Evolutionary conservation across 2,797 vertebrate genomes (phyloP).

Genomic region (Chloroceryle inda): DNA sequence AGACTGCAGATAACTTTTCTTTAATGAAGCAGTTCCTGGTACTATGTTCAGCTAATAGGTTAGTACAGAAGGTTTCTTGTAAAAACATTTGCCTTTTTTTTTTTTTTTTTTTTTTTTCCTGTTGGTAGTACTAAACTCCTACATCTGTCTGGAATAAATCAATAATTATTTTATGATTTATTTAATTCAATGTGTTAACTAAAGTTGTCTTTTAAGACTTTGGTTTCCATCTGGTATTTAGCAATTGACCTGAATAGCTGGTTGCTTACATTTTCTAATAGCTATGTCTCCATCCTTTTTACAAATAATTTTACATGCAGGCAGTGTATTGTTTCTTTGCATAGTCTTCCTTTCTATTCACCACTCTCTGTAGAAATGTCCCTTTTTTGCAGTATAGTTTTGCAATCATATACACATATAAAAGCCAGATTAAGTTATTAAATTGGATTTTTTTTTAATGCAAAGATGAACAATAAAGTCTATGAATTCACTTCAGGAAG

Average conservation of each 20-base stretch:
- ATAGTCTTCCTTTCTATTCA: neutral
- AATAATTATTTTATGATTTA: neutral
- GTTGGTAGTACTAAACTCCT: neutral
- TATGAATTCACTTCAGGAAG: neutral
- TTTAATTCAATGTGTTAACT: neutral
- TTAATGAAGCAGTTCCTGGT: slow-evolving; percentile 1
- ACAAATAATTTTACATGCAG: neutral
- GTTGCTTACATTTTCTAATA: neutral
- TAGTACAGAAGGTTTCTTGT: neutral
- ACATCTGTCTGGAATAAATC: neutral
- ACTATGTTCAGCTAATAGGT: neutral
- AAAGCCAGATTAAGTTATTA: neutral
- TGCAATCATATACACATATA: neutral
- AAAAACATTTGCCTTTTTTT: neutral
- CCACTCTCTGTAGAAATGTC: neutral
- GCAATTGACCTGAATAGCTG: neutral
- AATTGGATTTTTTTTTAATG: neutral
- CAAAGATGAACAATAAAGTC: neutral
- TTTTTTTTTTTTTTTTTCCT: no score
- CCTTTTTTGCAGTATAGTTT: neutral
- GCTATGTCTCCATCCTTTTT: neutral
- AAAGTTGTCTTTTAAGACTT: neutral
- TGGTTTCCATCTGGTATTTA: neutral
- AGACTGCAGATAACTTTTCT: neutral
- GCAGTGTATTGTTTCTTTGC: neutral